These are phyloP conservation scores for Sinosuthora webbiana DNA, from an alignment of 2,113 vertebrate genomes.

Conservation along the genomic window DNA sequence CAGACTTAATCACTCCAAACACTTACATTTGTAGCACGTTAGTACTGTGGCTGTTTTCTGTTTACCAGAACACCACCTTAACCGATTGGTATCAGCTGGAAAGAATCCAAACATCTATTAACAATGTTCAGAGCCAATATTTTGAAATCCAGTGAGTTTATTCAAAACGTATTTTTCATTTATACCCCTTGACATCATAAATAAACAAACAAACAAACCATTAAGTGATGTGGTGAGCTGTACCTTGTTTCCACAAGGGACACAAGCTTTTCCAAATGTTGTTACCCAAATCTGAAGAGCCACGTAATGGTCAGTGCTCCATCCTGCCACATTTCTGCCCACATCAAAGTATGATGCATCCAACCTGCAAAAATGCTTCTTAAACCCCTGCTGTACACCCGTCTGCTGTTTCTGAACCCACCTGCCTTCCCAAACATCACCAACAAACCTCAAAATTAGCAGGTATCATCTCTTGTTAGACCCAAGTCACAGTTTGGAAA, in stretches of 20 bases:
- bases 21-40: neutral
- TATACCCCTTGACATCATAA: neutral
- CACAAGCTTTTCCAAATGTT: neutral
- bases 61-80: neutral
- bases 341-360: neutral
- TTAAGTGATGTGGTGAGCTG: neutral
- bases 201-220: neutral
- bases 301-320: neutral
- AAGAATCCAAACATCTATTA: constrained; percentile 5
- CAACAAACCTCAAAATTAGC: neutral
- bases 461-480: neutral
- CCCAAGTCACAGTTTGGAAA: neutral
- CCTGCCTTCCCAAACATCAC: neutral
- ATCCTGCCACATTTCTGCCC: neutral
- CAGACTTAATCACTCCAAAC: neutral
- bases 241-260: neutral
- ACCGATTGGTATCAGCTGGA: neutral
- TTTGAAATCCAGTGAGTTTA: constrained; percentile 18
- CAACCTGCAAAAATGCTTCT: neutral
- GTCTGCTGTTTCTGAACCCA: neutral
- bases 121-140: neutral
- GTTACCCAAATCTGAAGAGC: neutral
- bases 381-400: neutral
- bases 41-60: neutral
- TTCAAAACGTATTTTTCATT: constrained; percentile 13